Percentiles rank a stretch among this genome's conserved stretches.
phyloP scores from a whole-genome alignment of 2,797 vertebrate genomes.

The Smutsia temminckii region DNA sequence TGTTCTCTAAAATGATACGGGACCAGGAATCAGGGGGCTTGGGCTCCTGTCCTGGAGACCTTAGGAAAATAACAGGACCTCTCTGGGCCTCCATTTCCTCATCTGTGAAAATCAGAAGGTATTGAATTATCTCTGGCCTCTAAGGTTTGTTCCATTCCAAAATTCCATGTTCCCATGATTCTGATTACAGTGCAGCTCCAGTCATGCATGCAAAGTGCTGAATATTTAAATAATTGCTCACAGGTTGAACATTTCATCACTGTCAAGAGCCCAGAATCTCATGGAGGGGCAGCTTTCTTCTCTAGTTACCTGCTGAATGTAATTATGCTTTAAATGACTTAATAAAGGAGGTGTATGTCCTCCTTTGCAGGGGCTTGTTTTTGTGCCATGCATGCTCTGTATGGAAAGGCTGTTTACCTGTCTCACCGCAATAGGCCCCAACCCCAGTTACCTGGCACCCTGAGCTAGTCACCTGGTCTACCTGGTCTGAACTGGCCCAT shows the following conservation, averaged over 20 bases:
- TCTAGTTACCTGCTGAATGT: neutral
- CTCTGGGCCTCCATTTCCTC: neutral
- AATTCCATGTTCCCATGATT: neutral
- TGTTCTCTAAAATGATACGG: neutral
- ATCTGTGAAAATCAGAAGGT: neutral
- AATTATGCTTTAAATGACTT: neutral
- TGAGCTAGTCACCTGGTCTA: neutral
- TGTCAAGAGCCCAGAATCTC: neutral
- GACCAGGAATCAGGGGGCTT: neutral
- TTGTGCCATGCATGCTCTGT: neutral
- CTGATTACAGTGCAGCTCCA: neutral
- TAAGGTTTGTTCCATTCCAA: neutral
- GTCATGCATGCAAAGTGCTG: neutral
- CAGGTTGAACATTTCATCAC: conserved; percentile 35
- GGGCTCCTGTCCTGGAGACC: neutral
- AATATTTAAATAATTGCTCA: conserved; percentile 45
- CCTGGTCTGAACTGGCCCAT: neutral
- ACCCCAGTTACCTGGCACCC: too few species aligned
- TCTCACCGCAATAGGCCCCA: too few species aligned
- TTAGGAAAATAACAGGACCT: neutral
- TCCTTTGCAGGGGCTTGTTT: neutral
- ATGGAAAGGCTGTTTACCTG: neutral
- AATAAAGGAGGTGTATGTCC: neutral
- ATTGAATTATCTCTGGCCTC: neutral
- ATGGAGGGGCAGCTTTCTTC: neutral